Evolutionary conservation across 1,140 invertebrate species (phyloP).

Genomic region (Drosophila arizonae): DNA sequence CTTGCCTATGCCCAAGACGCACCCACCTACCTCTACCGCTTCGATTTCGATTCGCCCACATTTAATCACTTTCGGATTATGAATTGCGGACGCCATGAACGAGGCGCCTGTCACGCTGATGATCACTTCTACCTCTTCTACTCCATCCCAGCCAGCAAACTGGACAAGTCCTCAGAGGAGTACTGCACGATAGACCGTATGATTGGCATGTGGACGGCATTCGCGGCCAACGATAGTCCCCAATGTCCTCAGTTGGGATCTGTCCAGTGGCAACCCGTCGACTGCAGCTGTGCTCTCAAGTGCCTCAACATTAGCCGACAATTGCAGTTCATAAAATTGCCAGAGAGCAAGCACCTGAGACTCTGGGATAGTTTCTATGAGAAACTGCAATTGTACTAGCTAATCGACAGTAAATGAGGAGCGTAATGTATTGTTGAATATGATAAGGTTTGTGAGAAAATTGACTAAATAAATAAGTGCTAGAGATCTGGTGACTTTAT

Average conservation of each 20-base stretch:
- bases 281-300: slow-evolving; percentile 38
- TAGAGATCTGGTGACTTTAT: too few relatives aligned
- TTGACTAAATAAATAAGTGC: too few relatives aligned
- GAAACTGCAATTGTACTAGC: slow-evolving; percentile 33
- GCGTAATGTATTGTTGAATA: too few relatives aligned
- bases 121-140: slow-evolving; percentile 87
- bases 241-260: slow-evolving; percentile 49
- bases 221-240: slow-evolving; percentile 76
- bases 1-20: slow-evolving; percentile 51
- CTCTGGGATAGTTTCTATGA: slow-evolving; percentile 82
- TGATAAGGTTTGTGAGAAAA: too few relatives aligned
- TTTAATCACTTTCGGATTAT: slow-evolving; percentile 70
- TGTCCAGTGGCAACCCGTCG: slow-evolving; percentile 50
- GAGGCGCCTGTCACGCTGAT: slow-evolving; percentile 85
- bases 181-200: slow-evolving; percentile 75
- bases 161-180: slow-evolving; percentile 66
- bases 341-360: slow-evolving; percentile 75
- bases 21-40: slow-evolving; percentile 83
- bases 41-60: slow-evolving; percentile 78
- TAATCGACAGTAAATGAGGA: too few relatives aligned
- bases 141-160: slow-evolving; percentile 76
- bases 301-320: slow-evolving; percentile 81
- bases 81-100: slow-evolving; percentile 69
- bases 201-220: slow-evolving; percentile 82
- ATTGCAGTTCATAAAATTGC: slow-evolving; percentile 70